Base-by-base conservation (phyloP, 2,888 invertebrate species). In the Teleogryllus oceanicus region DNA sequence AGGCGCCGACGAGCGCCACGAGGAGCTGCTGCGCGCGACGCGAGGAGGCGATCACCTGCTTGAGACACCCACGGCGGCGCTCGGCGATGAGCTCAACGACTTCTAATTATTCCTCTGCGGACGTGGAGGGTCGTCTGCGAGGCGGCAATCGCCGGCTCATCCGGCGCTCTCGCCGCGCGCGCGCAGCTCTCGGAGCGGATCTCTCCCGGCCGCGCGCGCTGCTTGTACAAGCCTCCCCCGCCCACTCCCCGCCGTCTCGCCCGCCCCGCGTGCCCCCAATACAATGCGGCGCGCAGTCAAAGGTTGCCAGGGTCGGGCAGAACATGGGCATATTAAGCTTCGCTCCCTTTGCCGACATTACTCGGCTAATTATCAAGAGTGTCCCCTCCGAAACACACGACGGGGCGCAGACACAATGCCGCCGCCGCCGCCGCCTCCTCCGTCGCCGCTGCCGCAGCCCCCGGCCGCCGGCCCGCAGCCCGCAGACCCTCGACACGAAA, bases 281-380 rank as follows among this genome's bases (percentile, higher is more conserved):
- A 62, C 62, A 62, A 62, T 62, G 62, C 62, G 62, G 62, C 62
- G 16, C 62, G 62, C 62, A 62, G 62, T 62, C 62, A 62, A 62
- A 62, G 62, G 62, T 62, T 62, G 13, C 62, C 62, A 62, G 62
- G 62, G 62, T 62, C 62, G 62, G 62, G 62, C 62, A n/a, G 62
- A 62, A 62, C 62, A 62, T n/a, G 62, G 62, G 62, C 62, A 62
- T 62, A 62, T 62, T 62, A 62, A 62, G 62, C 62, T 62, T 62
- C 62, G 62, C n/a, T 62, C 62, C 62, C 62, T 62, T 62, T 62
- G 62, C 62, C 62, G 62, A 62, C 62, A 62, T 62, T 62, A 62
- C 62, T 62, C 62, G 62, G 62, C 62, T 62, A 62, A 62, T 62
- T 62, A 62, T 62, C 62, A 62, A 62, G 62, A 62, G 62, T 62